Base-by-base conservation (phyloP, 2,888 invertebrate genomes). In the Oxytorus armatus region DNA sequence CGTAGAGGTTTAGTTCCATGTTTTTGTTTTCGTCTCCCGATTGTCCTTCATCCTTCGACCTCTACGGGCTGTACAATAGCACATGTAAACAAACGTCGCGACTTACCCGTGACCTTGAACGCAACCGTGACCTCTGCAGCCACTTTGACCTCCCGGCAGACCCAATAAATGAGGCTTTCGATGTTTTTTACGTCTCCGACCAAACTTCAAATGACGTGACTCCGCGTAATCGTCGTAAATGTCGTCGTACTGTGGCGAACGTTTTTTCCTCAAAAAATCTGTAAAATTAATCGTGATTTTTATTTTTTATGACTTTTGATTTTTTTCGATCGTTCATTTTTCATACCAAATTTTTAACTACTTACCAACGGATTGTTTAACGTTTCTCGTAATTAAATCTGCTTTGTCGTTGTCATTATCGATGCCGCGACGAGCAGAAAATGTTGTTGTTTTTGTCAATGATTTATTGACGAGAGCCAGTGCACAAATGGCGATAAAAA, bases 201-300 rank as follows among this genome's bases (percentile, higher is more conserved):
- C 82, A 25, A 80, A 53, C 2, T 81, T 82, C 23, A 80, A 61
- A 53, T 85, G 82, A 18, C 85, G 83, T n/a, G 69, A 74, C 36
- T 77, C 72, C 0, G 74, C 72, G 3, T 84, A 84, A 80, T 86
- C 86, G n/a, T 76, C 83, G 53, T 82, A 82, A 63, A n/a, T 21
- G 4, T 63, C 42, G 36, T 16, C 10, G 14, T 39, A 65, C 14
- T 21, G 57, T 0, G 57, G 57, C 5, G 66, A 68, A 16, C 66
- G 69, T 47, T 57, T 61, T 8, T 53, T 16, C 44, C 66, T 78
- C 44, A 21, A 5, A 4, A 25, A 23, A 42, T 8, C 74, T 69
- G 16, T n/a, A 44, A 23, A 53, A 14, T 47, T 29, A 59, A 11
- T 47, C 11, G n/a, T 14, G 16, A 29, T 1, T 11, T 23, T 2